Base-by-base conservation (phyloP, 2,797 vertebrate species). In the Gobio occitaniae region DNA sequence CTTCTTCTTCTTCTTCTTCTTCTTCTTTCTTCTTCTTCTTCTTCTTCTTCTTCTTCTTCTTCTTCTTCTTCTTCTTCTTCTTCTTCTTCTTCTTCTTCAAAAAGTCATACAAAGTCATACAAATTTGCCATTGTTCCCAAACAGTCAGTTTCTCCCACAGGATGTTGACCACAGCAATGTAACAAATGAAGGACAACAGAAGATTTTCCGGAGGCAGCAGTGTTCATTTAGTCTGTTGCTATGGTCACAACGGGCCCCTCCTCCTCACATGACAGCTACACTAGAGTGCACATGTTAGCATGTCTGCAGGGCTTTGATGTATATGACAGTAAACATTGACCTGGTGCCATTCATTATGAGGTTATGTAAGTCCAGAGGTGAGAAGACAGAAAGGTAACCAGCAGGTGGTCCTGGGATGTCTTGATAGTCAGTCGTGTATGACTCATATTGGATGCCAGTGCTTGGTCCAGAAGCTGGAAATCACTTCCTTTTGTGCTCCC, bases 151-250 rank as follows among this genome's bases (percentile, higher is more conserved):
- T 63, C 4, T 50, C 56, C 54, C 32, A 65, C 59, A 52, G 16
- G 63, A 84, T 78, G 75, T 54, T 70, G 63, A 78, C 83, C 65
- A 75, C 19, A 75, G 50, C 16, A 29, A 44, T 77, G 48, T 56
- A 68, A 77, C 74, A 78, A 84, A 78, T 78, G 52, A 84, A 78
- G 25, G 36, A 70, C 63, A 84, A 78, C 83, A 48, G 65, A 70
- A 78, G 59, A 76, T 84, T 78, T 84, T 78, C 74, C 17, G 1
- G 65, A 78, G 83, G 72, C 74, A 59, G 65, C 41, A 12, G 50
- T 83, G 61, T 83, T 83, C n/a, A 77, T 68, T 83, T 77, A 44
- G 63, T 52, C 48, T n/a, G 50, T 84, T 84, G 75, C 83, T 61
- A 84, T 84, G 75, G 83, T 61, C 17, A 78, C 83, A 70, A 59